These are phyloP conservation scores for Catocala nupta DNA, from an alignment of 2,888 invertebrate genomes.

Conservation along the genomic window DNA sequence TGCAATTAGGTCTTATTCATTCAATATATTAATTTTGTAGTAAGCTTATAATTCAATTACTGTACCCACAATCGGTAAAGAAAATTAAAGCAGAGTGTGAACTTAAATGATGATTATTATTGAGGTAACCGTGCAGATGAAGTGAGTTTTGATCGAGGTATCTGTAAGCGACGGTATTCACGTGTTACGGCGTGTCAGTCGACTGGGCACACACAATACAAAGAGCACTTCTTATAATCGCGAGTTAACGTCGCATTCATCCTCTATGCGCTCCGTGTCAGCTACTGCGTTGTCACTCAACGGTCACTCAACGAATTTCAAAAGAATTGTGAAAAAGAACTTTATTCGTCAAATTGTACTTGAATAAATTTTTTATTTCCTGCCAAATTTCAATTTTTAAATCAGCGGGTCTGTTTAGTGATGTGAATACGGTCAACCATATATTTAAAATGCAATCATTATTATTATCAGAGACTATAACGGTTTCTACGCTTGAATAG, in stretches of 20 bases:
- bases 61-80: not conserved
- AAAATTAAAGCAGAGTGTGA: not conserved
- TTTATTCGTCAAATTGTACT: slow-evolving; percentile 47
- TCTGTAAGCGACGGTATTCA: slow-evolving; percentile 17
- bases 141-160: slow-evolving; percentile 50
- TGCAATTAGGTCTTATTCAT: too few species aligned
- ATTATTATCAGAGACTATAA: slow-evolving; percentile 24
- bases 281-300: slow-evolving; percentile 77
- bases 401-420: slow-evolving; percentile 19
- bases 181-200: slow-evolving; percentile 34
- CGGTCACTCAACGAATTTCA: slow-evolving; percentile 78
- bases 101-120: not conserved
- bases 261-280: slow-evolving; percentile 68
- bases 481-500: slow-evolving; percentile 30
- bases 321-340: slow-evolving; percentile 64
- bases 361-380: slow-evolving; percentile 69
- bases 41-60: too few species aligned
- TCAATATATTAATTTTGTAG: too few species aligned
- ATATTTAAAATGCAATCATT: slow-evolving; percentile 21
- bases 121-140: slow-evolving; percentile 26
- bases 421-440: slow-evolving; percentile 28
- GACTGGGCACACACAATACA: slow-evolving; percentile 61
- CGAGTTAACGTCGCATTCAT: slow-evolving; percentile 68
- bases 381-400: slow-evolving; percentile 67
- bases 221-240: slow-evolving; percentile 69